Percentiles rank a stretch among this genome's conserved stretches.
Conservation (phyloP, 2,888 invertebrate species). For the Geophilus truncorum region DNA sequence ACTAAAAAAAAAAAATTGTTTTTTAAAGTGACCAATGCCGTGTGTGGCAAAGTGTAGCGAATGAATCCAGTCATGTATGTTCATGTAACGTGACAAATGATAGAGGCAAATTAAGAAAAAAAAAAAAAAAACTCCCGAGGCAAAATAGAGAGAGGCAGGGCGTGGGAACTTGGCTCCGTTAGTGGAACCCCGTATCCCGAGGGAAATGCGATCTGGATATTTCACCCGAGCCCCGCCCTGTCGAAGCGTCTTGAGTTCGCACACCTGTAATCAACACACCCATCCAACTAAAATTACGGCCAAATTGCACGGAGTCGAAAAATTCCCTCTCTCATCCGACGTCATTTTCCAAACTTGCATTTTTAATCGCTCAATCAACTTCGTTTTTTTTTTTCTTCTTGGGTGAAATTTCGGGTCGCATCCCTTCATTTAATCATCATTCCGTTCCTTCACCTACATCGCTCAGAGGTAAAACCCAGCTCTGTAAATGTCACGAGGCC, state of each 20-base stretch:
- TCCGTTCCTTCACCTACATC: neutral
- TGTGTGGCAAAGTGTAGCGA: neutral
- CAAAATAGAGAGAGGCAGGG: neutral
- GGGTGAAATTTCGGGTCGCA: no score
- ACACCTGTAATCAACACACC: conserved; percentile 21
- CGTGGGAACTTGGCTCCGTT: neutral
- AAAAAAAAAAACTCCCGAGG: neutral
- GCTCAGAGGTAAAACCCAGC: neutral
- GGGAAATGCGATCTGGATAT: conserved; percentile 17
- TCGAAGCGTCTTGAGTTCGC: neutral
- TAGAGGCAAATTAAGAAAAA: neutral
- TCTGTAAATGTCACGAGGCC: neutral
- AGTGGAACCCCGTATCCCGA: neutral
- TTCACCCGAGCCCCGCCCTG: conserved; percentile 10
- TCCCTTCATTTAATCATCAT: neutral
- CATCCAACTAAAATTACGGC: neutral
- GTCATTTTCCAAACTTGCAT: neutral
- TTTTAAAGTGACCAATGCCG: neutral
- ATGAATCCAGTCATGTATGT: neutral
- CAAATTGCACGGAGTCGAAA: neutral
- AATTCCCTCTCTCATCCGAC: neutral
- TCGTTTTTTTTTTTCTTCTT: neutral
- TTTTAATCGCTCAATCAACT: neutral
- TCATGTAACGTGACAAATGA: neutral
- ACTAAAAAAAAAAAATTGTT: neutral